Conservation (phyloP, 2,113 vertebrate species). For the Microcebus tavaratra region DNA sequence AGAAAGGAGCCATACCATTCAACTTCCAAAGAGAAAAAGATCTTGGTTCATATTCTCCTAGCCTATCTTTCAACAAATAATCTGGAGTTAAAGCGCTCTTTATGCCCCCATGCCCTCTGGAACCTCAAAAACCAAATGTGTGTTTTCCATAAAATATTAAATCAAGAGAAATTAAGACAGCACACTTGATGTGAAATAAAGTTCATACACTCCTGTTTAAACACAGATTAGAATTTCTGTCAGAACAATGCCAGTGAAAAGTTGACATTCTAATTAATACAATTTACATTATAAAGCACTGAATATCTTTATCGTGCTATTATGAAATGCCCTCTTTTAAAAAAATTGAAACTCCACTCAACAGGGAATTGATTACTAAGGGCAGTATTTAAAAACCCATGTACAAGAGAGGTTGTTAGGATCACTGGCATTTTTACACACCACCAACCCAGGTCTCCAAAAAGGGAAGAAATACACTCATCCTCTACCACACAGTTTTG, state of each 20-base stretch:
- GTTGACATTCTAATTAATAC: constrained; percentile 85
- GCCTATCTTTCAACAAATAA: neutral
- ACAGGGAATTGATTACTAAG: constrained; percentile 44
- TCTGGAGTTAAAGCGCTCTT: constrained; percentile 15
- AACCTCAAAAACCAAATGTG: constrained; percentile 67
- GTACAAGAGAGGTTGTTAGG: constrained; percentile 45
- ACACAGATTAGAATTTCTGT: constrained; percentile 87
- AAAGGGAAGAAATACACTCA: neutral
- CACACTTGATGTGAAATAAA: constrained; percentile 83
- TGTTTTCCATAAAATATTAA: constrained; percentile 78
- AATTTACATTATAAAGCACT: constrained; percentile 83
- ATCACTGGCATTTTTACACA: constrained; percentile 40
- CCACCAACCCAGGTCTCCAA: neutral
- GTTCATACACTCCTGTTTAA: constrained; percentile 87
- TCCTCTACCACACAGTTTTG: neutral
- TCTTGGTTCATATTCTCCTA: neutral
- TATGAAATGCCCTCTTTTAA: constrained; percentile 75
- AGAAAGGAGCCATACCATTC: neutral
- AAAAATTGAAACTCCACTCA: constrained; percentile 57
- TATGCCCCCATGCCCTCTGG: constrained; percentile 63
- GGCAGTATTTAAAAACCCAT: constrained; percentile 69
- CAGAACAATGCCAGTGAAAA: constrained; percentile 85
- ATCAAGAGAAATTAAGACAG: constrained; percentile 80
- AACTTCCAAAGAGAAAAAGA: neutral
- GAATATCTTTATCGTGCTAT: constrained; percentile 81